phyloP scores from a whole-genome alignment of 1,140 invertebrate genomes.

The Drosophila tsacasi region DNA sequence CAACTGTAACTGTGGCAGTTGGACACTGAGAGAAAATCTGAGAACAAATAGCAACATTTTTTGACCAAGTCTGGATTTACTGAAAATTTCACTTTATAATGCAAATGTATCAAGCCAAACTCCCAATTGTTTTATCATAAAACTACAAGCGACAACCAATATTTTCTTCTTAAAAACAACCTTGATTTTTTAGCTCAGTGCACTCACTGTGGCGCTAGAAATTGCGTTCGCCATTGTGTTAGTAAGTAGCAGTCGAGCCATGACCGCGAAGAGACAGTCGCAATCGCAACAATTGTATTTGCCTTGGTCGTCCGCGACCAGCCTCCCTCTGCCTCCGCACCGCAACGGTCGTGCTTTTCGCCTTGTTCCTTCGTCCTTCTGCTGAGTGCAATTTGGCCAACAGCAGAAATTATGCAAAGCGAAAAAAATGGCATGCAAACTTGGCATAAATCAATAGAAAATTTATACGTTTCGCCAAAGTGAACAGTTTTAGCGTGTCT shows the following conservation, averaged over 20 bases:
- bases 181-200: not conserved
- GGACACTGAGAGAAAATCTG: slow-evolving; percentile 1
- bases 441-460: slow-evolving; percentile 84
- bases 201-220: slow-evolving; percentile 31
- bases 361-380: not conserved
- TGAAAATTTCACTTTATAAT: not conserved
- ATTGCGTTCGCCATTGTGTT: slow-evolving; percentile 55
- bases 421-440: slow-evolving; percentile 82
- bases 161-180: not conserved
- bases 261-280: slow-evolving; percentile 72
- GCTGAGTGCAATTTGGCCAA: slow-evolving; percentile 73
- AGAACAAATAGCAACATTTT: too few species aligned
- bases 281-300: slow-evolving; percentile 75
- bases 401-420: slow-evolving; percentile 81
- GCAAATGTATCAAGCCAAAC: not conserved
- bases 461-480: slow-evolving; percentile 81
- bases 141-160: not conserved
- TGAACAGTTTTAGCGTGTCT: slow-evolving; percentile 70
- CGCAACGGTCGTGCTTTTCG: not conserved
- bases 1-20: slow-evolving; percentile 43
- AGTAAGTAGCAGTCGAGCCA: slow-evolving; percentile 60
- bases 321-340: not conserved
- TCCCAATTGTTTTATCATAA: not conserved
- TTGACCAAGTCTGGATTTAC: not conserved
- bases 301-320: slow-evolving; percentile 39